A percentile compares a stretch with the other conserved stretches of the same genome.
phyloP scores from a whole-genome alignment of 1,140 invertebrate genomes.

The Anadara kagoshimensis region DNA sequence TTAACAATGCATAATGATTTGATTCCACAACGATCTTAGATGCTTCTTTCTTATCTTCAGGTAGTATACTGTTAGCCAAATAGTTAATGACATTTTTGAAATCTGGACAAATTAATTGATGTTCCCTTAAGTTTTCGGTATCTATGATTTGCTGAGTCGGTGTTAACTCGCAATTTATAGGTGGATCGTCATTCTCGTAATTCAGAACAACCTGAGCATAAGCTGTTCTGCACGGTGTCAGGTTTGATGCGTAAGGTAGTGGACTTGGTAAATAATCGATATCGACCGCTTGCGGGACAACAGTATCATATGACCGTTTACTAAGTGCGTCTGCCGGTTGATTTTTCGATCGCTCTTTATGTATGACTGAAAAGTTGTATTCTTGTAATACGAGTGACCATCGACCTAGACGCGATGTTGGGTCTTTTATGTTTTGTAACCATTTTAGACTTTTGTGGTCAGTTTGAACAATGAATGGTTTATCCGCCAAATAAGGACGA shows the following conservation, averaged over 20 bases:
- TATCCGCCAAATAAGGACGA: conserved; percentile 9
- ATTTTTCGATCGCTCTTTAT: conserved; percentile 19
- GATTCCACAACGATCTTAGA: conserved; percentile 5
- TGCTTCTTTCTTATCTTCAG: conserved; percentile 16
- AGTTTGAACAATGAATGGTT: conserved; percentile 20
- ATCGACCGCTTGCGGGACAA: too few species aligned
- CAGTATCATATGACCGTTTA: not conserved
- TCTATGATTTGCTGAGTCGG: not conserved
- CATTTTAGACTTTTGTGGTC: conserved; percentile 18
- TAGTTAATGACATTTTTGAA: conserved; percentile 34
- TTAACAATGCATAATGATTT: conserved; percentile 32
- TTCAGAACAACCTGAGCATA: too few species aligned
- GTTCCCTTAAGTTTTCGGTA: not conserved
- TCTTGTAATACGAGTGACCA: conserved; percentile 38
- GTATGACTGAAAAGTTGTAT: conserved; percentile 35
- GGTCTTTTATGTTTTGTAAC: not conserved
- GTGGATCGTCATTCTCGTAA: not conserved
- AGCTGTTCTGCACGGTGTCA: too few species aligned
- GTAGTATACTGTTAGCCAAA: conserved; percentile 10
- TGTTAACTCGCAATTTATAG: not conserved
- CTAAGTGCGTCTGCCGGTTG: conserved; percentile 29
- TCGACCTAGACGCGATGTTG: conserved; percentile 12
- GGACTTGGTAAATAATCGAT: not conserved
- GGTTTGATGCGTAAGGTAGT: not conserved
- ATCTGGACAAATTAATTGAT: conserved; percentile 11